Conservation (phyloP, 1,140 invertebrate genomes). For the Leptoteleia sp. region DNA sequence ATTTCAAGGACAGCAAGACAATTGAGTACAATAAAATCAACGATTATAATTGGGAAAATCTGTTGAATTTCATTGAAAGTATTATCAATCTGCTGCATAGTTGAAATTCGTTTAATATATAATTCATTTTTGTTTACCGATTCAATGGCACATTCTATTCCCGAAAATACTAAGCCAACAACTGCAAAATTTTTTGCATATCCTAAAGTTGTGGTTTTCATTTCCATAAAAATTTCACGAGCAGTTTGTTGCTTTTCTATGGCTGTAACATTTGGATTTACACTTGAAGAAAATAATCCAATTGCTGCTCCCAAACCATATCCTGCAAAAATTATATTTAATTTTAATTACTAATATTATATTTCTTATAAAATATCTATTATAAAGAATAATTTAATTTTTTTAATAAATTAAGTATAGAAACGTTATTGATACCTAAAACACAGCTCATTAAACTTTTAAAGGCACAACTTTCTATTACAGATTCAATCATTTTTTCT, state of each 20-base stretch:
- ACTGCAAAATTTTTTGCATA: conserved; percentile 99
- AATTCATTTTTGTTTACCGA: conserved; percentile 84
- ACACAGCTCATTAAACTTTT: conserved; percentile 95
- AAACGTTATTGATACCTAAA: no score
- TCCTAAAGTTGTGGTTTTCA: conserved; percentile 93
- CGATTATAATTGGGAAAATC: no score
- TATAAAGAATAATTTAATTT: no score
- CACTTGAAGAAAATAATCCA: conserved; percentile 96
- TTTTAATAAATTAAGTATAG: no score
- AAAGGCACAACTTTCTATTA: conserved; percentile 95
- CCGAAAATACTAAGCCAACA: conserved; percentile 95
- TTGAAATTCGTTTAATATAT: no score
- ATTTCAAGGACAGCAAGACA: no score
- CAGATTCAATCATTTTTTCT: conserved; percentile 92
- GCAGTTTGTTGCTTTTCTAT: conserved; percentile 92
- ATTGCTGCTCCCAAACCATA: conserved; percentile 96
- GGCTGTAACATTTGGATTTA: conserved; percentile 92
- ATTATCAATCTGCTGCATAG: no score
- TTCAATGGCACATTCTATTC: conserved; percentile 96
- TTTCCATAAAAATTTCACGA: conserved; percentile 92
- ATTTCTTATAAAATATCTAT: no score
- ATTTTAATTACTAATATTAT: no score
- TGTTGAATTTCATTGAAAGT: no score
- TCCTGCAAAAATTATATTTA: conserved; percentile 82
- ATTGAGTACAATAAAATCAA: no score